Base-by-base conservation (phyloP, 2,797 vertebrate species). In the Cygnus olor region DNA sequence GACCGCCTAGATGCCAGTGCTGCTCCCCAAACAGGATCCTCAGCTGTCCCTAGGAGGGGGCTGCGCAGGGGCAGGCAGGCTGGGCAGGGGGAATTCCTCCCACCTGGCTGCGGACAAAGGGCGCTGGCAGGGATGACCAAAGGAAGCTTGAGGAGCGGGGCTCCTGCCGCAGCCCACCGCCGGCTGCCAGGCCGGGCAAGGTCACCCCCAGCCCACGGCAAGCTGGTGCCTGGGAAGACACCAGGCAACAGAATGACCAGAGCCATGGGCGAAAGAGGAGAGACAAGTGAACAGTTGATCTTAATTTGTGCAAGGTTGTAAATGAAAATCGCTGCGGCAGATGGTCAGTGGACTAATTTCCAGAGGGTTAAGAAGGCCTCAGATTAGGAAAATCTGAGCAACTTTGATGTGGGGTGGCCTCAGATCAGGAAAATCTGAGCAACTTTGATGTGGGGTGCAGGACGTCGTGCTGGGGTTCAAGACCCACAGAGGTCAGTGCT, bases 341-440 rank as follows among this genome's bases (percentile, higher is more conserved):
- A 95, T 94, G 94, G 95, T 68, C 93, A 84, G 58, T 69, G 78
- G 95, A 95, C 96, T 96, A 90, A 88, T 95, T 96, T 93, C 80
- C 90, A 83, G 88, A 69, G 79, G 49, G 93, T 61, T 94, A 91
- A 91, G 80, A 85, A 93, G 95, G 91, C 85, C 58, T 49, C 32
- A 94, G 82, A 94, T 94, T 79, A 94, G 85, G 70, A 90, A 88
- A 83, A 83, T 18, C 44, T 74, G 76, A 85, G 79, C 85, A 96
- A 96, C 82, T 94, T 91, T 54, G 47, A 40, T 49, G 38, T 38
- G 38, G 38, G 38, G 38, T 38, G 95, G 93, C 85, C 58, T 49
- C 32, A 94, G 82, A 94, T 94, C 76, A 94, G 85, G 70, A 90
- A 88, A 83, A 83, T 18, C 44, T 74, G 76, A 85, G 79, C 85